A percentile compares a stretch with the other conserved stretches of the same genome.
Conservation (phyloP, 2,113 vertebrate genomes). For the Colistium nudipinnis region DNA sequence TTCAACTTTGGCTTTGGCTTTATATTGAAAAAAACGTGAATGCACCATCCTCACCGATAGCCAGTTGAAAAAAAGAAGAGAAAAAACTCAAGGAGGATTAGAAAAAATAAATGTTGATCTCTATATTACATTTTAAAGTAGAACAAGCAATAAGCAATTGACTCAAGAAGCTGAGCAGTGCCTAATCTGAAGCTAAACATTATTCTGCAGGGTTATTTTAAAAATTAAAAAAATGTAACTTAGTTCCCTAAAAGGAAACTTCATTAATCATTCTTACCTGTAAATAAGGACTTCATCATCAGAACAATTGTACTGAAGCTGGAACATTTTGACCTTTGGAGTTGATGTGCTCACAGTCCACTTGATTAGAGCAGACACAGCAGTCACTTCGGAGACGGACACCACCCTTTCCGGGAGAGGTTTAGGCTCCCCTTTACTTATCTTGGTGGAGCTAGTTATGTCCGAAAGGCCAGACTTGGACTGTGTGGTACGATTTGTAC, state of each 20-base stretch:
- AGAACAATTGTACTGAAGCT: slow-evolving; percentile 97
- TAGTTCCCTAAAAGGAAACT: too few relatives aligned
- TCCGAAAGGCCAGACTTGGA: slow-evolving; percentile 94
- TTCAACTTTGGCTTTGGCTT: slow-evolving; percentile 46
- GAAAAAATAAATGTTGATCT: slow-evolving; percentile 39
- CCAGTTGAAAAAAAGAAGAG: slow-evolving; percentile 8
- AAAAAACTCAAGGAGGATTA: slow-evolving; percentile 44
- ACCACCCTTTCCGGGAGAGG: slow-evolving; percentile 88
- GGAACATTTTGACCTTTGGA: slow-evolving; percentile 98
- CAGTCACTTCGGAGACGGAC: slow-evolving; percentile 92
- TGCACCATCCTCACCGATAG: slow-evolving; percentile 4
- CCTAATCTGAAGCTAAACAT: slow-evolving; percentile 16
- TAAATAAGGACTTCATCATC: slow-evolving; percentile 98
- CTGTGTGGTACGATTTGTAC: slow-evolving; percentile 86
- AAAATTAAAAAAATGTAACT: slow-evolving; percentile 5
- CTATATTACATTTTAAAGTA: slow-evolving; percentile 19
- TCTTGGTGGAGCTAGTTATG: slow-evolving; percentile 94
- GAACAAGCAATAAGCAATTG: too few relatives aligned
- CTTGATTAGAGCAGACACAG: slow-evolving; percentile 91
- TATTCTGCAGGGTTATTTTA: neutral
- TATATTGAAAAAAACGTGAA: slow-evolving; percentile 30
- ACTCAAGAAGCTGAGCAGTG: neutral
- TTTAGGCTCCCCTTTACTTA: slow-evolving; percentile 89
- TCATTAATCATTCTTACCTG: slow-evolving; percentile 84
- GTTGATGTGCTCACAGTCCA: slow-evolving; percentile 94